These are phyloP conservation scores for Arizona elegans DNA, from an alignment of 2,113 vertebrate genomes.

Conservation along the genomic window DNA sequence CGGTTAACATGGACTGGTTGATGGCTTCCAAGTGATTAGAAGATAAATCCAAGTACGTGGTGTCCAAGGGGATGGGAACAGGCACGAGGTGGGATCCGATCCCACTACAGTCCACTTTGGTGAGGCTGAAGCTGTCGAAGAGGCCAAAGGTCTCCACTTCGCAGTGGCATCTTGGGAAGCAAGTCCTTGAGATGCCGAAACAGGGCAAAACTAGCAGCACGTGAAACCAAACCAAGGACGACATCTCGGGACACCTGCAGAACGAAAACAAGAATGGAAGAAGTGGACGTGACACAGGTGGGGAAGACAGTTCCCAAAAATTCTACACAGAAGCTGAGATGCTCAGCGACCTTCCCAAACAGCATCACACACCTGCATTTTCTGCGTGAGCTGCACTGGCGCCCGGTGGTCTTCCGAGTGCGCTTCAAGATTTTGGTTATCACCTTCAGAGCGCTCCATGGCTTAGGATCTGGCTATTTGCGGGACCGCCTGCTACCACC, in stretches of 20 bases:
- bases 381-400: too few species aligned
- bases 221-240: constrained; percentile 47
- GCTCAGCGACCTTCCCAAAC: not conserved
- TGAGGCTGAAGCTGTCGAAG: constrained; percentile 97
- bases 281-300: not conserved
- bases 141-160: constrained; percentile 94
- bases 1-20: constrained; percentile 83
- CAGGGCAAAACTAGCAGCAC: constrained; percentile 57
- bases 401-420: too few species aligned
- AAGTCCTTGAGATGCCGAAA: constrained; percentile 70
- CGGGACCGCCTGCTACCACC: too few species aligned
- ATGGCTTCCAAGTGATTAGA: constrained; percentile 83
- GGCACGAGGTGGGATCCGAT: constrained; percentile 80
- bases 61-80: constrained; percentile 90
- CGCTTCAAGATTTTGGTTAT: too few species aligned
- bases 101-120: constrained; percentile 87
- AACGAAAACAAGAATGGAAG: constrained; percentile 13
- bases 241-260: constrained; percentile 67
- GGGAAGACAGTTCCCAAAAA: not conserved
- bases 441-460: too few species aligned
- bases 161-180: constrained; percentile 86
- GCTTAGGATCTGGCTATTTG: too few species aligned
- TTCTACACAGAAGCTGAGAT: not conserved
- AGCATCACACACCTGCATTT: too few species aligned
- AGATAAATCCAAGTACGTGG: constrained; percentile 88